Evolutionary conservation across 2,888 invertebrate species (phyloP).

Genomic region (Aspidiotus rigidus): DNA sequence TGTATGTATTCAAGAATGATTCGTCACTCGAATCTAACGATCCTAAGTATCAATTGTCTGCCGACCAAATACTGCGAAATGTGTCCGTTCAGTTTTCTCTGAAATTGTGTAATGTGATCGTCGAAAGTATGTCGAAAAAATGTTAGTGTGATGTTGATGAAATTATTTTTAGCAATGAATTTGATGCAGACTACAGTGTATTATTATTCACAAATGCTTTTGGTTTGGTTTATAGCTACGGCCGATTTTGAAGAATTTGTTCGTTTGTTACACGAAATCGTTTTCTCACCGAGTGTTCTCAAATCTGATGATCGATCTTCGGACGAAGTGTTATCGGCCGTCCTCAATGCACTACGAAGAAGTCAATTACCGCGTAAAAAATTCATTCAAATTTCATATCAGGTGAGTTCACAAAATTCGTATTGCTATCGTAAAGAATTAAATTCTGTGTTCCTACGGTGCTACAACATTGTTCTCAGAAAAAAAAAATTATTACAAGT

Average conservation of each 20-base stretch:
- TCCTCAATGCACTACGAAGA: conserved; percentile 11
- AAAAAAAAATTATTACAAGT: too few species aligned
- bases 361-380: conserved; percentile 13
- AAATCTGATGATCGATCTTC: conserved; percentile 26
- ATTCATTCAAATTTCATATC: conserved; percentile 27
- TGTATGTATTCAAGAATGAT: conserved; percentile 13
- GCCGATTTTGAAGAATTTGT: conserved; percentile 27
- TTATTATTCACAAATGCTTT: not conserved
- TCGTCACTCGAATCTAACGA: conserved; percentile 17
- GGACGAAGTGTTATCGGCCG: conserved; percentile 22
- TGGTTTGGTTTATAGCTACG: not conserved
- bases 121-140: conserved; percentile 14
- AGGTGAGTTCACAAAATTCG: conserved; percentile 3
- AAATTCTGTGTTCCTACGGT: too few species aligned
- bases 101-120: conserved; percentile 18
- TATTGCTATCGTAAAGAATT: too few species aligned
- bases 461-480: too few species aligned
- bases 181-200: not conserved
- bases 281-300: conserved; percentile 27
- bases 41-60: conserved; percentile 8
- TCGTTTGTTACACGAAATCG: conserved; percentile 21
- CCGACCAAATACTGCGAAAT: conserved; percentile 10
- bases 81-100: conserved; percentile 23
- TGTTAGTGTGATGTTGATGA: conserved; percentile 5
- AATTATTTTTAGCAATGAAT: not conserved